Evolutionary conservation across 2,888 invertebrate genomes (phyloP), one percentile per base, ranked within the genome.

Genomic region (Acrobasis suavella): DNA sequence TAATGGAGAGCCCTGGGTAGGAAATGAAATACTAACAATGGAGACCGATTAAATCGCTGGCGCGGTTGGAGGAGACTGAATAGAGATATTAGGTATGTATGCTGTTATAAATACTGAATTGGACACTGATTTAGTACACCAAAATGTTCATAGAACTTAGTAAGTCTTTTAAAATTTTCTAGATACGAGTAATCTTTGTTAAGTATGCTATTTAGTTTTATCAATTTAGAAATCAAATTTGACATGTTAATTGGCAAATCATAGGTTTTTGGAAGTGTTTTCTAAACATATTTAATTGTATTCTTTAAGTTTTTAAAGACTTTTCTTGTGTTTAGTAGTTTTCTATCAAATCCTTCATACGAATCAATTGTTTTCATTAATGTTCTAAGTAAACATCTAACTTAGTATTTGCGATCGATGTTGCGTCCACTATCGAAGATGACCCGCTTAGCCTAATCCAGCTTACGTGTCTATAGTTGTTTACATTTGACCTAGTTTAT

Each of bases 1-100:
- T 82, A 80, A 83, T 81, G 76, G 72, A 78, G 64, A 65, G 60
- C 67, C 67, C 69, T 54, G 66, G 67, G 68, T 68, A 67, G 76
- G 72, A 80, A 80, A 81, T 80, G 73, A 81, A 80, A 77, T 72
- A 72, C 72, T 69, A 70, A 71, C 64, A 74, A 71, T 69, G 71
- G 69, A 67, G 50, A 38, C 38, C 54, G 62, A 56, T 66, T 67
- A 66, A 65, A 51, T 49, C 50, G 58, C 55, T 46, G 51, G 38
- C 50, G 46, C 42, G 56, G 56, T 56, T 42, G 56, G 56, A 56
- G 15, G 42, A 56, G 8, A 22, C 56, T 42, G 56, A 46, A 56
- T 56, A 22, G 42, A 46, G 56, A 56, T 56, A 56, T 56, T 56
- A 46, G 56, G 56, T 46, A 56, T 42, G 56, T 56, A 42, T 56